Conservation (phyloP, 1,140 invertebrate species). For the Zaprionus lachaisei region DNA sequence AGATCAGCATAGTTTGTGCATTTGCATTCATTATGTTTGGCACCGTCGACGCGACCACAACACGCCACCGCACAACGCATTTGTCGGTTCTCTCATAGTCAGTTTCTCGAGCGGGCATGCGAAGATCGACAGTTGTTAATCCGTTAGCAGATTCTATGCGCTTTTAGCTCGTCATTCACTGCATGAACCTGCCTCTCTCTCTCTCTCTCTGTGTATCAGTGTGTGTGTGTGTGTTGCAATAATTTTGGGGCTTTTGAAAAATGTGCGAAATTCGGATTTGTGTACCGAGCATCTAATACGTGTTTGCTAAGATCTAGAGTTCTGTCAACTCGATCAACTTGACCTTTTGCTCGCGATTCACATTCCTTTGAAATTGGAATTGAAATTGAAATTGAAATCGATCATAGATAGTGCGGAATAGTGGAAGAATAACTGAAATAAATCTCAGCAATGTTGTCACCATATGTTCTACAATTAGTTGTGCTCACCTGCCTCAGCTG, state of each 20-base stretch:
- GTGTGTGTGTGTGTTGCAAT: constrained; percentile 52
- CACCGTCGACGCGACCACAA: constrained; percentile 75
- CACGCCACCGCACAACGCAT: constrained; percentile 44
- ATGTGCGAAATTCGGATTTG: constrained; percentile 71
- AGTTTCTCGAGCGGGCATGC: constrained; percentile 24
- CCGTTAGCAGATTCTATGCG: constrained; percentile 48
- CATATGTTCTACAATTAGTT: constrained; percentile 34
- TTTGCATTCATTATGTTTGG: constrained; percentile 82
- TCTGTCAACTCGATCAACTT: constrained; percentile 65
- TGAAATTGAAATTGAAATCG: not conserved
- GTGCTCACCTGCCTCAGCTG: constrained; percentile 45
- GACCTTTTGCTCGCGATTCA: constrained; percentile 56
- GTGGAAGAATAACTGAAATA: constrained; percentile 16
- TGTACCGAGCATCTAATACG: constrained; percentile 68
- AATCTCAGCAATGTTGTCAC: constrained; percentile 47
- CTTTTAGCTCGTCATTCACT: constrained; percentile 59
- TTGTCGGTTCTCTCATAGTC: constrained; percentile 6
- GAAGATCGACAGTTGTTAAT: constrained; percentile 37
- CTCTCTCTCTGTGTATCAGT: not conserved
- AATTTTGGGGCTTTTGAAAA: constrained; percentile 50
- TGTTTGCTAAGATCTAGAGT: constrained; percentile 60
- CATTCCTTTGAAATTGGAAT: constrained; percentile 38
- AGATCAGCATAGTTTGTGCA: constrained; percentile 70
- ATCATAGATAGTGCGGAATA: not conserved
- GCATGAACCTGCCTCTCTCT: constrained; percentile 8